Conservation (phyloP, 2,113 vertebrate species). For the Bothrops jararaca region DNA sequence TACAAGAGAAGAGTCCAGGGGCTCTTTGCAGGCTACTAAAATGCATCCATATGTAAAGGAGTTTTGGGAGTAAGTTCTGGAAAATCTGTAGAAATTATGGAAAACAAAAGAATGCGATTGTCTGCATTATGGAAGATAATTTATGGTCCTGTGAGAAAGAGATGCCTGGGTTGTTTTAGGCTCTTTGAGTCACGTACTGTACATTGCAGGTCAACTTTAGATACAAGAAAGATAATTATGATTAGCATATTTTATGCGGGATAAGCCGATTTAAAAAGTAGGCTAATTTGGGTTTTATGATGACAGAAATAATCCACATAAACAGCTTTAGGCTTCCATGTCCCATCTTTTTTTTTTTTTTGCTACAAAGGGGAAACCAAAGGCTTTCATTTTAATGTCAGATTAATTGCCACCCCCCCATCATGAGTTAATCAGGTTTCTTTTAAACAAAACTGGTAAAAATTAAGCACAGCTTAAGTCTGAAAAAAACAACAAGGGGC, state of each 20-base stretch:
- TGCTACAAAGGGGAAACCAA: not conserved
- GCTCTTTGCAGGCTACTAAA: not conserved
- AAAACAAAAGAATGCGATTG: not conserved
- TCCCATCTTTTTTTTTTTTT: not conserved
- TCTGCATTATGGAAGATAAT: not conserved
- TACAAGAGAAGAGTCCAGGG: not conserved
- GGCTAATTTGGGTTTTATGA: not conserved
- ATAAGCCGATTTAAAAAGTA: not conserved
- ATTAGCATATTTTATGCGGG: fast-evolving
- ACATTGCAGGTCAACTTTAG: not conserved
- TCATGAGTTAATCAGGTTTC: not conserved
- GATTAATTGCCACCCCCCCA: not conserved
- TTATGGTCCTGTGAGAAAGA: not conserved
- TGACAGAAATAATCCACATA: not conserved
- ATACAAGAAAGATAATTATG: not conserved
- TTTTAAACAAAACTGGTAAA: not conserved
- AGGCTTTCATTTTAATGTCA: not conserved
- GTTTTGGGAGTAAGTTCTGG: not conserved
- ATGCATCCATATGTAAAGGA: not conserved
- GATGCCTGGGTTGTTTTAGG: not conserved
- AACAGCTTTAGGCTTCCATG: no score
- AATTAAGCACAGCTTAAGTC: not conserved
- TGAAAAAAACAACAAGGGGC: not conserved
- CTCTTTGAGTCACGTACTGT: not conserved
- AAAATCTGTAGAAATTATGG: not conserved